Evolutionary conservation across 2,797 vertebrate genomes (phyloP).

Genomic region (Gallinago solitaria): DNA sequence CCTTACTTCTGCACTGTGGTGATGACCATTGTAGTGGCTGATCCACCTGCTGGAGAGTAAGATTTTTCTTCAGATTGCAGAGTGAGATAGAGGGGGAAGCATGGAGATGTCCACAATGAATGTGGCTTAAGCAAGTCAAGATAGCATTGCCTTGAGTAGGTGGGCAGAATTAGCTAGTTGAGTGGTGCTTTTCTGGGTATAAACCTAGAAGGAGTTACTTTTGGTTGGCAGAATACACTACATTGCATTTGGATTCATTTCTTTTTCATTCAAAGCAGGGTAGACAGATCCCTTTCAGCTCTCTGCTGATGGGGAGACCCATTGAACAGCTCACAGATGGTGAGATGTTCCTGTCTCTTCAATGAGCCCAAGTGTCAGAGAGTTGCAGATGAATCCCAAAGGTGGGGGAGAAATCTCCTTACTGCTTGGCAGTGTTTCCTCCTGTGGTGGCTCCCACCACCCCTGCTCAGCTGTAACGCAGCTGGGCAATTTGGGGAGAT

Average conservation of each 20-base stretch:
- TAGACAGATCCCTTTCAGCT: not conserved
- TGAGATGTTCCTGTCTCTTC: not conserved
- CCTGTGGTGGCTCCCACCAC: not conserved
- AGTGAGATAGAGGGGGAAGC: not conserved
- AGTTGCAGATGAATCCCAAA: not conserved
- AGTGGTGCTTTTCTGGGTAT: not conserved
- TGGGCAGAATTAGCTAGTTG: not conserved
- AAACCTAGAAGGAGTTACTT: not conserved
- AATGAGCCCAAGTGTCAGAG: not conserved
- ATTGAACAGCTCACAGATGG: not conserved
- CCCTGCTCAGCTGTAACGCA: not conserved
- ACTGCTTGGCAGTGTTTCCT: not conserved
- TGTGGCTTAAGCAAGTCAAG: not conserved
- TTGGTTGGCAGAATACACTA: not conserved
- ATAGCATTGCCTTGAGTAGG: not conserved
- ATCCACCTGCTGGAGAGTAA: not conserved
- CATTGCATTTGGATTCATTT: not conserved
- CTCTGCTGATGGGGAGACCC: not conserved
- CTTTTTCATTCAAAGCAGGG: not conserved
- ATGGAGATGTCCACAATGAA: not conserved
- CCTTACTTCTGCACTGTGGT: not conserved
- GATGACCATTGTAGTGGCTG: not conserved
- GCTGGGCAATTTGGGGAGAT: not conserved
- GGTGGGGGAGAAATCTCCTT: not conserved
- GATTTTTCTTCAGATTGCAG: not conserved